Evolutionary conservation across 2,888 invertebrate species (phyloP).

Genomic region (Seira ritae): DNA sequence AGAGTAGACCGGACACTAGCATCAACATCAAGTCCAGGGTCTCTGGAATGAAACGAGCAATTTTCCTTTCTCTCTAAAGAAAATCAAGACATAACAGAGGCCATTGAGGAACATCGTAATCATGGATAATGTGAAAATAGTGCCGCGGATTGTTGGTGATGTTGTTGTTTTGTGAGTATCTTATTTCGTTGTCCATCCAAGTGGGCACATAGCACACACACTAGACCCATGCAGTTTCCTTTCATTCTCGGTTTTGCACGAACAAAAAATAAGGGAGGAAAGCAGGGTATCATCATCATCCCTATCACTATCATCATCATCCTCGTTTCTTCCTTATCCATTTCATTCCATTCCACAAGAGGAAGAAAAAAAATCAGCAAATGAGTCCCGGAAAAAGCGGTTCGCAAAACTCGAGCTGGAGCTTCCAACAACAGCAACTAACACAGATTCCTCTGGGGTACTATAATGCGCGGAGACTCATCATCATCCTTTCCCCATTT

Average conservation of each 20-base stretch:
- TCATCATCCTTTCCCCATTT: conserved; percentile 60
- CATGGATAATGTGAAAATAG: too few relatives aligned
- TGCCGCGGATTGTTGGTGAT: too few relatives aligned
- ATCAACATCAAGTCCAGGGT: too few relatives aligned
- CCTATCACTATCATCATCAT: background rate
- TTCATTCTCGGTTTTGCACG: conserved; percentile 18
- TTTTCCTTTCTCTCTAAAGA: too few relatives aligned
- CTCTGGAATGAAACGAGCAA: too few relatives aligned
- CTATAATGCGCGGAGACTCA: conserved; percentile 57
- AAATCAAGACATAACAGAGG: too few relatives aligned
- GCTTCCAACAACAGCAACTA: conserved; percentile 19
- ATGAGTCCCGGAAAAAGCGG: background rate
- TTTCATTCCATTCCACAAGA: conserved; percentile 32
- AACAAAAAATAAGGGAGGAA: background rate
- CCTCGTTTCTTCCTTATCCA: background rate
- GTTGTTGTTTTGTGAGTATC: too few relatives aligned
- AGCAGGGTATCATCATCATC: conserved; percentile 11
- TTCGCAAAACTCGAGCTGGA: background rate
- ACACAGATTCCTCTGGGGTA: conserved; percentile 59
- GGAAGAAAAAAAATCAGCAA: conserved; percentile 20
- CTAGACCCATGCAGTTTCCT: too few relatives aligned
- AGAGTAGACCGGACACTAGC: too few relatives aligned
- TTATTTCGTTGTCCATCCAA: too few relatives aligned
- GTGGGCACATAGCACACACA: too few relatives aligned
- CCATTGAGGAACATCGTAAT: too few relatives aligned